Evolutionary conservation across 1,140 invertebrate species (phyloP).

Genomic region (Frieseomelitta varia): DNA sequence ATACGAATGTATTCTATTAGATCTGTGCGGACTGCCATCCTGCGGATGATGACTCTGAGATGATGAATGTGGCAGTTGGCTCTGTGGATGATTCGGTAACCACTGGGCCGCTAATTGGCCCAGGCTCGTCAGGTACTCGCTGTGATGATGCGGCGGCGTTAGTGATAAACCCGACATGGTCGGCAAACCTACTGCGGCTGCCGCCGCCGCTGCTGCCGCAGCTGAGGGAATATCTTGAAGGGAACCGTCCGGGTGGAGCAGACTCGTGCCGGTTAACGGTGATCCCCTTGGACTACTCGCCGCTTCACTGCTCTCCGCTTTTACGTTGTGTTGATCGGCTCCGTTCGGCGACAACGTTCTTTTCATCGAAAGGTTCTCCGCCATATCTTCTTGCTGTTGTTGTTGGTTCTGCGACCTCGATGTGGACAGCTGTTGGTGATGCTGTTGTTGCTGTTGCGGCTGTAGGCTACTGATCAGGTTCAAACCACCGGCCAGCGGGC

Average conservation of each 20-base stretch:
- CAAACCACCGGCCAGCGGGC: slow-evolving; percentile 71
- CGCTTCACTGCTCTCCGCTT: slow-evolving; percentile 78
- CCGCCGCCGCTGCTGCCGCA: slow-evolving; percentile 80
- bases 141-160: slow-evolving; percentile 87
- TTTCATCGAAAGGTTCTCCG: slow-evolving; percentile 80
- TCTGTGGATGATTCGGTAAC: slow-evolving; percentile 74
- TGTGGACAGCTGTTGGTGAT: slow-evolving; percentile 38
- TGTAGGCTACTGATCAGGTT: slow-evolving; percentile 66
- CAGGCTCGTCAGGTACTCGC: slow-evolving; percentile 80
- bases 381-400: slow-evolving; percentile 74
- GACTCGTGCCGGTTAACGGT: slow-evolving; percentile 72
- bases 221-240: slow-evolving; percentile 77
- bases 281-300: slow-evolving; percentile 78
- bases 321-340: slow-evolving; percentile 59
- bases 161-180: slow-evolving; percentile 88
- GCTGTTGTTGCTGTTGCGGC: slow-evolving; percentile 41
- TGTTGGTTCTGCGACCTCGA: slow-evolving; percentile 50
- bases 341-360: slow-evolving; percentile 66
- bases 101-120: slow-evolving; percentile 78
- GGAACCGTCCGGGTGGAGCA: slow-evolving; percentile 72
- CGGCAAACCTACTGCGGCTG: slow-evolving; percentile 83
- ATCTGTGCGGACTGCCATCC: slow-evolving; percentile 73
- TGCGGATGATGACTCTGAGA: slow-evolving; percentile 63
- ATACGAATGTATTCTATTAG: slow-evolving; percentile 54
- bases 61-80: slow-evolving; percentile 64